Conservation (phyloP, 2,113 vertebrate genomes). For the Columba livia region DNA sequence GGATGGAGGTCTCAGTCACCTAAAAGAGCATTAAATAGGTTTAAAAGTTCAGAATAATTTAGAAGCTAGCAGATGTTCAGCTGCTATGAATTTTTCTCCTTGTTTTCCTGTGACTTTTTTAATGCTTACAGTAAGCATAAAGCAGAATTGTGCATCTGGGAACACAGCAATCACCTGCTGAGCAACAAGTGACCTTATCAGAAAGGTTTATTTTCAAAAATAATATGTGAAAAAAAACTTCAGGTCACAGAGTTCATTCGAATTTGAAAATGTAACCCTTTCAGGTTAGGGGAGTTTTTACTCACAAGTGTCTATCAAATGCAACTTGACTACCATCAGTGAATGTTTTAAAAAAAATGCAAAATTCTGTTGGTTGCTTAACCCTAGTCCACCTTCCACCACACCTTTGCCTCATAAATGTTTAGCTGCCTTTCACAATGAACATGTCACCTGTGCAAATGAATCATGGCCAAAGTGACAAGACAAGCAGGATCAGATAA, state of each 20-base stretch:
- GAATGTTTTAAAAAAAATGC: background rate
- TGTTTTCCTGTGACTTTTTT: background rate
- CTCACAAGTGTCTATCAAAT: background rate
- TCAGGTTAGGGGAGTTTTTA: background rate
- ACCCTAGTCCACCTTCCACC: background rate
- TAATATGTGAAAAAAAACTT: background rate
- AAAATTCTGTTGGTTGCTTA: background rate
- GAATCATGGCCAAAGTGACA: background rate
- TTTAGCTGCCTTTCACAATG: background rate
- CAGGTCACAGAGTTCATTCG: background rate
- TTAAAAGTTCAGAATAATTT: background rate
- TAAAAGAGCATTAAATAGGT: background rate
- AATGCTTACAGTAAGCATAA: background rate
- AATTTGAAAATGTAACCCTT: background rate
- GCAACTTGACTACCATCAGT: background rate
- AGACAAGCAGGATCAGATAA: background rate
- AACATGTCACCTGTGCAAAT: background rate
- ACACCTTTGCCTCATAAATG: background rate
- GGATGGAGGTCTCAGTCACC: background rate
- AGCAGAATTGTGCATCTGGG: background rate
- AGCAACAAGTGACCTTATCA: background rate
- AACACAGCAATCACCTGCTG: background rate
- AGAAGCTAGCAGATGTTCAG: background rate
- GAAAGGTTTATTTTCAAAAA: background rate
- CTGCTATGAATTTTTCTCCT: background rate